phyloP scores from a whole-genome alignment of 2,888 invertebrate species.

The Plebejus argus region DNA sequence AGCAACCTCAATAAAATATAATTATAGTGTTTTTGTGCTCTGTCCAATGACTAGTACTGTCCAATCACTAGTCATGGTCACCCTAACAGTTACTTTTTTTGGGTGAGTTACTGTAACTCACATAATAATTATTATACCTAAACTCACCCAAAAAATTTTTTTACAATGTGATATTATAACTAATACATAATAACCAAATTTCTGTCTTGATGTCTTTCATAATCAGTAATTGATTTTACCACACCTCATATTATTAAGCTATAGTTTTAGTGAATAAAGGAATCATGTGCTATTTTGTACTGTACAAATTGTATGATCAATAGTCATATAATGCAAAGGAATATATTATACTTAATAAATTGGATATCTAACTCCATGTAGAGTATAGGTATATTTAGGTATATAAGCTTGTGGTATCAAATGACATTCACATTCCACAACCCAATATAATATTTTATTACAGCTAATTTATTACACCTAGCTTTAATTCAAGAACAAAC shows the following conservation, averaged over 20 bases:
- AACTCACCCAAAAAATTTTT: too few relatives aligned
- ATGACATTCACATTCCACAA: neutral
- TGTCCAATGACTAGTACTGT: too few relatives aligned
- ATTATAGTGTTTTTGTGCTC: too few relatives aligned
- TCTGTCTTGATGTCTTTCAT: neutral
- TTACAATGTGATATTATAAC: too few relatives aligned
- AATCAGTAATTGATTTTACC: neutral
- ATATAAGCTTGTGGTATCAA: neutral
- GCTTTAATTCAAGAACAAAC: neutral
- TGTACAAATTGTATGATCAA: neutral
- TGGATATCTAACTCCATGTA: neutral
- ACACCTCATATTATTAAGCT: neutral
- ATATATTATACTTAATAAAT: neutral
- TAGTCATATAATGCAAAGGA: neutral
- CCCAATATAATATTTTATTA: neutral
- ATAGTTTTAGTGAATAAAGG: neutral
- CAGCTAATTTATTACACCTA: neutral
- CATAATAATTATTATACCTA: too few relatives aligned
- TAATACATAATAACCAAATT: neutral
- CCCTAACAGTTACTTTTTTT: too few relatives aligned
- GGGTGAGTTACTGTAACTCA: too few relatives aligned
- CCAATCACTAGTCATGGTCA: too few relatives aligned
- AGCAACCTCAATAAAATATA: too few relatives aligned
- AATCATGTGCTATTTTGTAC: slow-evolving; percentile 5
- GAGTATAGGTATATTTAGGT: too few relatives aligned